phyloP scores from a whole-genome alignment of 2,888 invertebrate genomes.

The Autographa gamma region DNA sequence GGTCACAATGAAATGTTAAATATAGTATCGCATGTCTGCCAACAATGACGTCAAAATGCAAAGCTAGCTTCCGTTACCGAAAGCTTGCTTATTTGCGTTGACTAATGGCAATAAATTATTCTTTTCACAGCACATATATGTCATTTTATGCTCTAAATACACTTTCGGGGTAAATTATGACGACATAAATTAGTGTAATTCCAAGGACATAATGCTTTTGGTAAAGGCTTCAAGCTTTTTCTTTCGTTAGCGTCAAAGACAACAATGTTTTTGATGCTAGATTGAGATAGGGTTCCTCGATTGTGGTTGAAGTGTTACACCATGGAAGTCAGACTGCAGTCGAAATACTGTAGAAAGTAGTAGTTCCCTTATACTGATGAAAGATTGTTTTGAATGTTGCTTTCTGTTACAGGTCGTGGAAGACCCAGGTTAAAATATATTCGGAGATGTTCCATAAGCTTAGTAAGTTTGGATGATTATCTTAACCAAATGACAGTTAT shows the following conservation, averaged over 20 bases:
- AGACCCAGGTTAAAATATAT: too few species aligned
- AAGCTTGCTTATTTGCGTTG: slow-evolving; percentile 64
- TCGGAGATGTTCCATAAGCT: too few species aligned
- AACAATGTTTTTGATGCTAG: background rate
- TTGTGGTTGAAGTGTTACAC: too few species aligned
- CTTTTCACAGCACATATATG: slow-evolving; percentile 49
- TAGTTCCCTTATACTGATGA: too few species aligned
- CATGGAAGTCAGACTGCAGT: too few species aligned
- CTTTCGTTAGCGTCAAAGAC: background rate
- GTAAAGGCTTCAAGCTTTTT: background rate
- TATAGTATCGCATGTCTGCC: slow-evolving; percentile 83
- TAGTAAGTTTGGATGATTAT: too few species aligned
- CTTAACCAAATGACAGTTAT: too few species aligned
- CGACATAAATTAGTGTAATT: background rate
- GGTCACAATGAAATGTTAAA: slow-evolving; percentile 81
- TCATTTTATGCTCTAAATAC: slow-evolving; percentile 28
- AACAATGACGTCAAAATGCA: slow-evolving; percentile 75
- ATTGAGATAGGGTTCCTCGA: too few species aligned
- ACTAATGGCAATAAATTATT: slow-evolving; percentile 64
- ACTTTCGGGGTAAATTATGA: slow-evolving; percentile 10
- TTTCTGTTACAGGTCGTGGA: too few species aligned
- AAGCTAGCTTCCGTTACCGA: slow-evolving; percentile 72
- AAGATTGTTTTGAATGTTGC: too few species aligned
- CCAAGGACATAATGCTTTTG: background rate
- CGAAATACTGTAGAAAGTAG: too few species aligned